phyloP scores from a whole-genome alignment of 2,113 vertebrate species.

The Gobiocypris rarus region DNA sequence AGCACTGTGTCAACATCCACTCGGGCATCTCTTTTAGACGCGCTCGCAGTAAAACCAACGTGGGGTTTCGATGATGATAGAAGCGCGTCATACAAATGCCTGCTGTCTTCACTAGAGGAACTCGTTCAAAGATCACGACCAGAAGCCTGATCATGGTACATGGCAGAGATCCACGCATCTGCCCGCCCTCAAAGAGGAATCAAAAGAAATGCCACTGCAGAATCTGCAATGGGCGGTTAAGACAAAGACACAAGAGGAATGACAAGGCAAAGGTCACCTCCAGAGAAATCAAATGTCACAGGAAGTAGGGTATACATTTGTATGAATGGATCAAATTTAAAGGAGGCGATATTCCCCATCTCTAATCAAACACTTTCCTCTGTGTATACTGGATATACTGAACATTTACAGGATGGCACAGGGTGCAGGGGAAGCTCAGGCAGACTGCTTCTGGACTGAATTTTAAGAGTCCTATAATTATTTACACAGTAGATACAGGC shows the following conservation, averaged over 20 bases:
- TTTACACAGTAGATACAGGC: constrained; percentile 99
- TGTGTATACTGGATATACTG: constrained; percentile 60
- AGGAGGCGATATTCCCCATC: constrained; percentile 37
- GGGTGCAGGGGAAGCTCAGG: constrained; percentile 69
- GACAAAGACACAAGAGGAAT: constrained; percentile 45
- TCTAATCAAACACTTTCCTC: constrained; percentile 37
- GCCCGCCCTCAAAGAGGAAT: neutral
- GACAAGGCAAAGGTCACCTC: constrained; percentile 42
- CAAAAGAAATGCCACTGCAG: constrained; percentile 25
- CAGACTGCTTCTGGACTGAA: constrained; percentile 73
- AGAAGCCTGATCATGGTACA: neutral
- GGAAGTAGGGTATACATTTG: neutral
- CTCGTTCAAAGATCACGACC: neutral
- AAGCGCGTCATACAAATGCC: neutral
- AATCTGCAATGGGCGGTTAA: neutral
- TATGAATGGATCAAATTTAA: constrained; percentile 15
- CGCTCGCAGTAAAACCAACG: constrained; percentile 6
- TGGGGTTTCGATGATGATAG: neutral
- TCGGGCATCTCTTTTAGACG: neutral
- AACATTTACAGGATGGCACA: constrained; percentile 70
- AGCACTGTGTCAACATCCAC: constrained; percentile 5
- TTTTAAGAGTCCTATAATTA: constrained; percentile 88
- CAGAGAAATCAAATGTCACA: neutral
- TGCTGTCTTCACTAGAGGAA: constrained; percentile 1
- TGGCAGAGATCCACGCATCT: neutral